A percentile compares a stretch with the other conserved stretches of the same genome.
phyloP scores from a whole-genome alignment of 2,888 invertebrate genomes.

The Tiphia femorata region DNA sequence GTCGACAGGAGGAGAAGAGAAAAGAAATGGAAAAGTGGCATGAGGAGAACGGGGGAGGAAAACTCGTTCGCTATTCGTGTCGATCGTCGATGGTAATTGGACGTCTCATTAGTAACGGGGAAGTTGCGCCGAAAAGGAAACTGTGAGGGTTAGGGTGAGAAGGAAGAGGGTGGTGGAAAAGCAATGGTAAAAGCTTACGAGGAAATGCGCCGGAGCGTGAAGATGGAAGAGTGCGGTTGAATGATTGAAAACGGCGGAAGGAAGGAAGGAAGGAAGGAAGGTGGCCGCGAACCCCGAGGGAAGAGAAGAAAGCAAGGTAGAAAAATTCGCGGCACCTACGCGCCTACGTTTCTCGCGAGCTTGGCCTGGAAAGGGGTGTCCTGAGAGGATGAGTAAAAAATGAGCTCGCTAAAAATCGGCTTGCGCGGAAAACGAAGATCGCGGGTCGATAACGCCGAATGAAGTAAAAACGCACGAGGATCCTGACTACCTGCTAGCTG shows the following conservation, averaged over 20 bases:
- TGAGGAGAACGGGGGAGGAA: background rate
- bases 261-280: background rate
- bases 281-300: background rate
- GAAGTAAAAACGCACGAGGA: too few species aligned
- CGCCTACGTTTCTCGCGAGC: too few species aligned
- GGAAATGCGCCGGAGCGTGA: background rate
- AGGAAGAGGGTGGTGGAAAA: background rate
- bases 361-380: too few species aligned
- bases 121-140: constrained; percentile 35
- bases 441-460: too few species aligned
- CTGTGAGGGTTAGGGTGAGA: constrained; percentile 2
- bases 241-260: background rate
- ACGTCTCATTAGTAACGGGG: constrained; percentile 49
- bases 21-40: constrained; percentile 4
- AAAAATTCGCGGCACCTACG: too few species aligned
- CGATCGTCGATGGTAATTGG: constrained; percentile 47
- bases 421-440: too few species aligned
- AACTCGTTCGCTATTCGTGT: constrained; percentile 6
- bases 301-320: background rate
- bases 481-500: too few species aligned
- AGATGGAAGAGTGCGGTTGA: background rate
- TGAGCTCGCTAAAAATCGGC: too few species aligned
- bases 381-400: too few species aligned
- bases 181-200: background rate
- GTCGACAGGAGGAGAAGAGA: constrained; percentile 4